phyloP scores from a whole-genome alignment of 2,888 invertebrate genomes.

The Pollenia amentaria region DNA sequence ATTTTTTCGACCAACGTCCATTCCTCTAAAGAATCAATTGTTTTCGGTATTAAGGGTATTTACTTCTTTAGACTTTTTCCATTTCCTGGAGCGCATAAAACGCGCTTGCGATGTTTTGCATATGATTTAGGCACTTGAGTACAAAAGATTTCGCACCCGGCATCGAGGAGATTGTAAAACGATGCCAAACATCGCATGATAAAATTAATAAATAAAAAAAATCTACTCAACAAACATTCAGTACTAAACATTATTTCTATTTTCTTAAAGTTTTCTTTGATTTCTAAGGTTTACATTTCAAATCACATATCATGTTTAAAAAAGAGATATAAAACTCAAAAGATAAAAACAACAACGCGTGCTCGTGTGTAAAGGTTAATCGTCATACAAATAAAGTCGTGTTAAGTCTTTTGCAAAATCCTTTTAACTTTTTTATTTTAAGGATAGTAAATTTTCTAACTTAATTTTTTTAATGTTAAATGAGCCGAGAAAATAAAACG shows the following conservation, averaged over 20 bases:
- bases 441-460: constrained; percentile 16
- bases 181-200: too few relatives aligned
- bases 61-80: too few relatives aligned
- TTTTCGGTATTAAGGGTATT: too few relatives aligned
- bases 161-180: too few relatives aligned
- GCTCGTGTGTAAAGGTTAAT: constrained; percentile 9
- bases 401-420: constrained; percentile 49
- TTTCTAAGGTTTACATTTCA: constrained; percentile 39
- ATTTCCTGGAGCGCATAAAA: too few relatives aligned
- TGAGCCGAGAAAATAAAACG: constrained; percentile 45
- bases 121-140: too few relatives aligned
- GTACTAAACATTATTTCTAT: background rate
- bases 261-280: constrained; percentile 21
- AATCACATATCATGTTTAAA: constrained; percentile 46
- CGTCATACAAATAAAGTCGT: constrained; percentile 38
- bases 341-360: too few relatives aligned
- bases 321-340: background rate
- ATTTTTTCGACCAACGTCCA: too few relatives aligned
- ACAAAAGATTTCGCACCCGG: too few relatives aligned
- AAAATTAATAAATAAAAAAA: background rate
- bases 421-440: constrained; percentile 39
- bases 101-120: too few relatives aligned
- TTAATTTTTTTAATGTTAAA: constrained; percentile 59
- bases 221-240: constrained; percentile 9
- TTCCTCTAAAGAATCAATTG: too few relatives aligned